A percentile compares a stretch with the other conserved stretches of the same genome.
These are phyloP conservation scores for Machimus atricapillus DNA, from an alignment of 2,888 invertebrate genomes.

Conservation along the genomic window DNA sequence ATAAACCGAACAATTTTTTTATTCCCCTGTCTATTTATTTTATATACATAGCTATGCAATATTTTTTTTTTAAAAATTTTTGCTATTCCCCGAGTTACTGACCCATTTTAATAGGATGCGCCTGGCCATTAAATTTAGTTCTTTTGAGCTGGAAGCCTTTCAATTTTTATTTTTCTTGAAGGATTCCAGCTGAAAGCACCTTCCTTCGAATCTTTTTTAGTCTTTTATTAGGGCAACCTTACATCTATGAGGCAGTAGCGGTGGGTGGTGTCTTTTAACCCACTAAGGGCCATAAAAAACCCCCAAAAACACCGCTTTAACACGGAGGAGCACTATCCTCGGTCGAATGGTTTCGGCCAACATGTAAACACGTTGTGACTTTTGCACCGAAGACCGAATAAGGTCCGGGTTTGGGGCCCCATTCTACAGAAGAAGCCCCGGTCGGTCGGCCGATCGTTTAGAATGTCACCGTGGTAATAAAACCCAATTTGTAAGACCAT, in stretches of 20 bases:
- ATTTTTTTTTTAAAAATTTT: background rate
- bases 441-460: slow-evolving; percentile 12
- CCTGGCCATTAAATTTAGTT: background rate
- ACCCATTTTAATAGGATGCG: background rate
- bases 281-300: background rate
- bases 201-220: background rate
- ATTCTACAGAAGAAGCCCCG: background rate
- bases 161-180: background rate
- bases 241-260: background rate
- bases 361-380: slow-evolving; percentile 18
- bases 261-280: background rate
- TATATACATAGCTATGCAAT: background rate
- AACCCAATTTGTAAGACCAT: slow-evolving; percentile 35
- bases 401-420: background rate
- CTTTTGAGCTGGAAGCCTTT: background rate
- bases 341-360: background rate
- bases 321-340: background rate
- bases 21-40: background rate
- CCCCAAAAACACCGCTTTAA: background rate
- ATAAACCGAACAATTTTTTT: background rate
- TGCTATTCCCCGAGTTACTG: background rate
- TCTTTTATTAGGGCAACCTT: background rate
- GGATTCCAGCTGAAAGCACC: background rate
- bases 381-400: background rate
- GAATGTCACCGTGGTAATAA: slow-evolving; percentile 30